Evolutionary conservation across 2,888 invertebrate species (phyloP), one percentile per base, ranked within the genome.

Genomic region (Eilema griseolum): DNA sequence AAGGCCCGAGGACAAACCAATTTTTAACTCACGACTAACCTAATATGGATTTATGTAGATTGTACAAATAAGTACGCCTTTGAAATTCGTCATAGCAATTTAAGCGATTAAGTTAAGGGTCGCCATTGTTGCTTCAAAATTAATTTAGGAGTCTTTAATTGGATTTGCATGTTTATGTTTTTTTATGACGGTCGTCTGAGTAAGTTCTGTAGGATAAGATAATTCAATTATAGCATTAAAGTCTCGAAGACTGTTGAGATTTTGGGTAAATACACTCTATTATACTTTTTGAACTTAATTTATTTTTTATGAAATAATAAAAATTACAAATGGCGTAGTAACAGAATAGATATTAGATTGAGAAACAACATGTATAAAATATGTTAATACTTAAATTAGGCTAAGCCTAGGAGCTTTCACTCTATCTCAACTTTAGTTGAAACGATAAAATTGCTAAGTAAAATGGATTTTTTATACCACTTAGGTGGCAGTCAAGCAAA

Each of bases 21-120:
- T 68, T 68, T 68, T 52, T 52, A 52, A 52, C 41, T 14, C 16
- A 41, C 14, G 41, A 41, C 52, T 52, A n/a, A 52, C 52, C 52
- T n/a, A 61, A n/a, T 70, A 66, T 59, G 37, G 57, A 41, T 66
- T 67, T 67, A 67, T 67, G 67, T 28, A 60, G 26, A 71, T 72
- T 59, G 57, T 24, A 60, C 37, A 72, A 69, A 23, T 23, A 70
- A 67, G 52, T 56, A 69, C 23, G 59, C 67, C 71, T 74, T 75
- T 74, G 72, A 61, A 61, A 64, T 69, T 68, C 71, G 60, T 71
- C 69, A 67, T 70, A 69, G 68, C 68, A 74, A 78, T 70, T 64
- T 66, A 63, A 62, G 41, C 63, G 61, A 70, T 66, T 52, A 69
- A 23, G 41, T 57, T 14, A 26, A 70, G 61, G 66, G 11, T 60